phyloP scores from a whole-genome alignment of 2,888 invertebrate species.

The Pollenia amentaria region DNA sequence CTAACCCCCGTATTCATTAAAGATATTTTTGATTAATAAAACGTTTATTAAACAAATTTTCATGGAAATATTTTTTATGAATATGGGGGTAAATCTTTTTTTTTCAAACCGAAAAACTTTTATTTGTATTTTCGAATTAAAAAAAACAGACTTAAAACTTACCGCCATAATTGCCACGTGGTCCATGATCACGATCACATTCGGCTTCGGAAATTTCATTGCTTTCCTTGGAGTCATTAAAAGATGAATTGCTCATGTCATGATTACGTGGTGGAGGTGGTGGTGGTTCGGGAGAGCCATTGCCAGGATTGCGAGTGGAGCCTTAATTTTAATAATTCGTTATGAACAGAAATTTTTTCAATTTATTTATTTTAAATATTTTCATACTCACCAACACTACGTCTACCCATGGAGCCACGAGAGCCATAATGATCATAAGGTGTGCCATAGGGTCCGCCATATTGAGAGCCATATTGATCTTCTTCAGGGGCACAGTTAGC shows the following conservation, averaged over 20 bases:
- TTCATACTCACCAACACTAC: slow-evolving; percentile 85
- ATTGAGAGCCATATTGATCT: slow-evolving; percentile 95
- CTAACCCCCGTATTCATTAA: background rate
- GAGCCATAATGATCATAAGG: slow-evolving; percentile 96
- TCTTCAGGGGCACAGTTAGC: slow-evolving; percentile 96
- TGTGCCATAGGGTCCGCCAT: slow-evolving; percentile 90
- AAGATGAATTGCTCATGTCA: slow-evolving; percentile 91
- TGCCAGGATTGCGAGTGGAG: slow-evolving; percentile 84
- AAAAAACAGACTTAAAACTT: slow-evolving; percentile 81
- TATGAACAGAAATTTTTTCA: too few relatives aligned
- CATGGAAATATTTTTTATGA: too few relatives aligned
- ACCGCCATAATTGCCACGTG: slow-evolving; percentile 93
- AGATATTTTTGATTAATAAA: too few relatives aligned
- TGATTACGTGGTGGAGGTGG: slow-evolving; percentile 94
- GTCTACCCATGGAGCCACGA: slow-evolving; percentile 91
- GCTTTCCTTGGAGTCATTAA: slow-evolving; percentile 97
- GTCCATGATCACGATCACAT: slow-evolving; percentile 94
- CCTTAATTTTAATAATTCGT: slow-evolving; percentile 76
- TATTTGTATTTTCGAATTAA: background rate
- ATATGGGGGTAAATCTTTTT: too few relatives aligned
- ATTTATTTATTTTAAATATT: background rate
- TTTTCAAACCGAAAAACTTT: background rate
- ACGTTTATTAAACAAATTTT: too few relatives aligned
- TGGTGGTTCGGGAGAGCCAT: slow-evolving; percentile 88
- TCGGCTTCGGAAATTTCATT: slow-evolving; percentile 97